These are phyloP conservation scores for Mesorhabditis sp. DNA, from an alignment of 2,888 invertebrate species.

Conservation along the genomic window DNA sequence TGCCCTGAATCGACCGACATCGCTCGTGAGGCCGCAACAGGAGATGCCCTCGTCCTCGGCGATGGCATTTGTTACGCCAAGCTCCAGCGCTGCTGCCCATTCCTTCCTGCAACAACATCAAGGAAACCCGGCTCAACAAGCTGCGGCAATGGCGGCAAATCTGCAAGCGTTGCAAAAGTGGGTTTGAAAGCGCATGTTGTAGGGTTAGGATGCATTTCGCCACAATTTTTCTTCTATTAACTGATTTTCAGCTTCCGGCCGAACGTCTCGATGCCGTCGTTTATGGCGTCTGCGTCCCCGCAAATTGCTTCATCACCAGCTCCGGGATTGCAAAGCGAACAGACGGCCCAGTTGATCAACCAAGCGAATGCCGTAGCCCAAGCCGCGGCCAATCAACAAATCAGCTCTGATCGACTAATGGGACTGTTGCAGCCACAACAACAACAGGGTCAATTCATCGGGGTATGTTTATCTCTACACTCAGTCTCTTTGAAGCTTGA, in stretches of 20 bases:
- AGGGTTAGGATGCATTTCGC: no score
- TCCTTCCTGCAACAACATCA: slow-evolving; percentile 1
- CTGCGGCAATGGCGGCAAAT: not conserved
- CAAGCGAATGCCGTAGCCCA: not conserved
- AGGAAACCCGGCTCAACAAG: not conserved
- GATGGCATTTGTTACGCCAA: not conserved
- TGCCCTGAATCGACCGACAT: not conserved
- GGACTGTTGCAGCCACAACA: no score
- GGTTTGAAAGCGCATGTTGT: no score
- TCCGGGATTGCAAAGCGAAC: not conserved
- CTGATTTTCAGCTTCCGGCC: not conserved
- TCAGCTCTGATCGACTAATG: not conserved
- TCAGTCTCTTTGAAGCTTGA: no score
- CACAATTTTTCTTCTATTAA: no score
- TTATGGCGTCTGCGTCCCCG: not conserved
- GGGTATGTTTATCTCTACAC: no score
- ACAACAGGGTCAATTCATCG: no score
- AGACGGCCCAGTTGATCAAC: no score
- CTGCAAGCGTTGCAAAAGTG: no score
- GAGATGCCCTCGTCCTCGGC: not conserved
- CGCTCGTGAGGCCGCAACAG: not conserved
- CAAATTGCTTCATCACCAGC: slow-evolving; percentile 3
- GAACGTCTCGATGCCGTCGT: not conserved
- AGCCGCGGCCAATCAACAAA: not conserved
- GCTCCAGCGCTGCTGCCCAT: not conserved